Evolutionary conservation across 2,797 vertebrate genomes (phyloP).

Genomic region (Vultur gryphus): DNA sequence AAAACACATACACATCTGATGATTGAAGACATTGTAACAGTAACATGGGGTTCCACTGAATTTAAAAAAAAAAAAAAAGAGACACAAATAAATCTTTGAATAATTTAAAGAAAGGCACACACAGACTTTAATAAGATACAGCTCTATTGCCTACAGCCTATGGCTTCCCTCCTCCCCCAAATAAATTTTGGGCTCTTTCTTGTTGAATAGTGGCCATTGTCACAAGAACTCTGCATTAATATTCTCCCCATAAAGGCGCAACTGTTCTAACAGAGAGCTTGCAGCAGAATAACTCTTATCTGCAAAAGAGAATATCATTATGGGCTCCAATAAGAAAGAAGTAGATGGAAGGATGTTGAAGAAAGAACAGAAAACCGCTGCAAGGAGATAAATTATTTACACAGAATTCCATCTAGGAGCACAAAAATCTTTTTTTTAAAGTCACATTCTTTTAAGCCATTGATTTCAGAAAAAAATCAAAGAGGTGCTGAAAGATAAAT

Average conservation of each 20-base stretch:
- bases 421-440: neutral
- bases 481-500: constrained; percentile 3
- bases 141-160: neutral
- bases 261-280: neutral
- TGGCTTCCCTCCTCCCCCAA: neutral
- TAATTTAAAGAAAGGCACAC: neutral
- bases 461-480: constrained; percentile 9
- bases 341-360: neutral
- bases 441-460: neutral
- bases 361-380: neutral
- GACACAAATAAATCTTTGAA: neutral
- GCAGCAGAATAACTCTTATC: neutral
- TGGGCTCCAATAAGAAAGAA: neutral
- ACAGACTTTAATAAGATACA: neutral
- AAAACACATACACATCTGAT: neutral
- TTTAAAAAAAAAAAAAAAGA: neutral
- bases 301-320: neutral
- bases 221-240: neutral
- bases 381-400: constrained; percentile 32
- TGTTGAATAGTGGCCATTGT: neutral
- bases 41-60: neutral
- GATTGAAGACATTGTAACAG: neutral
- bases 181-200: neutral
- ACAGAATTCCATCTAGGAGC: neutral
- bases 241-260: neutral